Conservation (phyloP, 2,888 invertebrate genomes). For the Drosophila prostipennis region DNA sequence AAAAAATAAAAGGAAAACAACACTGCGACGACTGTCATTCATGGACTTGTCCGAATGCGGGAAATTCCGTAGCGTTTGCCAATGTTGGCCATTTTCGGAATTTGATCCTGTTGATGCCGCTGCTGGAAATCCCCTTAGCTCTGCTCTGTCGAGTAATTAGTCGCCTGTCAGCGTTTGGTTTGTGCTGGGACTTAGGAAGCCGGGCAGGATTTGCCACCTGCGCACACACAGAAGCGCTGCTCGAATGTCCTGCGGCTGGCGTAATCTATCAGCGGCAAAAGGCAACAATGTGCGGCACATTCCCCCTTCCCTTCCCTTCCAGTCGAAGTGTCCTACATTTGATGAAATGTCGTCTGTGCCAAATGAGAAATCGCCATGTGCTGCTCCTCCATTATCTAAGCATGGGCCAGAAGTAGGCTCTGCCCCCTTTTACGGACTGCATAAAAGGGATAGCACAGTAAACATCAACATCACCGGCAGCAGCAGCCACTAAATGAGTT, state of each 20-base stretch:
- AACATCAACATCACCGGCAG: constrained; percentile 39
- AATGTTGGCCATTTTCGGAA: constrained; percentile 49
- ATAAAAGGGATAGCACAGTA: constrained; percentile 67
- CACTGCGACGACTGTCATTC: constrained; percentile 49
- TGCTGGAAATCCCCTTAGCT: constrained; percentile 59
- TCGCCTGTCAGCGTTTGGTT: constrained; percentile 69
- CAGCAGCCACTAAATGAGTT: constrained; percentile 64
- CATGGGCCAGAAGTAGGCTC: constrained; percentile 51
- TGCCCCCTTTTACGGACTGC: constrained; percentile 39
- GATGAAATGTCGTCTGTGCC: constrained; percentile 63
- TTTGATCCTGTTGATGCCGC: constrained; percentile 48
- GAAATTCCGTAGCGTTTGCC: constrained; percentile 42
- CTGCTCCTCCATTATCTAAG: constrained; percentile 53
- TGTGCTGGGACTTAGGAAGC: constrained; percentile 33
- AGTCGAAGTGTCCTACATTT: constrained; percentile 57
- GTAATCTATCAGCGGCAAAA: constrained; percentile 38
- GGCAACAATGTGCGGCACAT: constrained; percentile 44
- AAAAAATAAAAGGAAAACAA: constrained; percentile 29
- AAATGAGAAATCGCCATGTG: constrained; percentile 72
- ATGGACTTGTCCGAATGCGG: constrained; percentile 64
- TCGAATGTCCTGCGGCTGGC: constrained; percentile 33
- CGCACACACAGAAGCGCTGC: constrained; percentile 18
- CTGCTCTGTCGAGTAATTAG: constrained; percentile 69
- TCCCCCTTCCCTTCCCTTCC: constrained; percentile 18
- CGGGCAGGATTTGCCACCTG: constrained; percentile 30